Conservation (phyloP, 2,113 vertebrate genomes). For the Parus major region DNA sequence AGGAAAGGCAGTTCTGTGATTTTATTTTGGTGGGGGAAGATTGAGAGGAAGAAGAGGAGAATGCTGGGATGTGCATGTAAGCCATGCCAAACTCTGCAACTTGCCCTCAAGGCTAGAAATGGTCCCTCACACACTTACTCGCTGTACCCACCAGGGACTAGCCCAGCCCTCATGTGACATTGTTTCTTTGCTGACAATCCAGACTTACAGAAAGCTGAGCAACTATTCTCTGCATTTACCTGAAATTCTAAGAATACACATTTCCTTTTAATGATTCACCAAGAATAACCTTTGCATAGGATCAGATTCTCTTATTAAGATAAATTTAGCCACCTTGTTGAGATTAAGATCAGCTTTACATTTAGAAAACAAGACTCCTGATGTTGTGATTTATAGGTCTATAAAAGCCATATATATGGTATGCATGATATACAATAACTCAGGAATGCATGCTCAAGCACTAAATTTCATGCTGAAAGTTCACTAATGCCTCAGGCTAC, state of each 20-base stretch:
- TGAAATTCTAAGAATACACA: not conserved
- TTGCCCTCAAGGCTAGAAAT: not conserved
- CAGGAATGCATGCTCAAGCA: constrained; percentile 59
- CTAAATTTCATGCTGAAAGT: constrained; percentile 43
- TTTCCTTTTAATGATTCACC: not conserved
- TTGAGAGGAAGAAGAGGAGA: not conserved
- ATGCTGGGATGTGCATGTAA: not conserved
- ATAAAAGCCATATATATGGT: constrained; percentile 62
- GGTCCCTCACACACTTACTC: not conserved
- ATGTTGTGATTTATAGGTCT: constrained; percentile 71
- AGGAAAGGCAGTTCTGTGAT: not conserved
- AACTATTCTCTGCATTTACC: not conserved
- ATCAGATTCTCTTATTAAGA: constrained; percentile 12
- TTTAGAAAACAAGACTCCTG: constrained; percentile 33
- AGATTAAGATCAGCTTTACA: constrained; percentile 57
- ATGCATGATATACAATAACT: constrained; percentile 37
- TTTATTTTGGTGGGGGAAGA: not conserved
- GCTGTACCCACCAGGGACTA: not conserved
- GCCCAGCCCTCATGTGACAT: not conserved
- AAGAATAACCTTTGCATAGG: not conserved
- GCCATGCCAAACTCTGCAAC: not conserved
- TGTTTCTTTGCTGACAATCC: not conserved
- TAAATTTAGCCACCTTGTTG: constrained; percentile 22
- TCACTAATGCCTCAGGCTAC: constrained; percentile 45
- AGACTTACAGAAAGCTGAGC: not conserved